phyloP scores from a whole-genome alignment of 2,113 vertebrate species.

The Antennarius striatus region DNA sequence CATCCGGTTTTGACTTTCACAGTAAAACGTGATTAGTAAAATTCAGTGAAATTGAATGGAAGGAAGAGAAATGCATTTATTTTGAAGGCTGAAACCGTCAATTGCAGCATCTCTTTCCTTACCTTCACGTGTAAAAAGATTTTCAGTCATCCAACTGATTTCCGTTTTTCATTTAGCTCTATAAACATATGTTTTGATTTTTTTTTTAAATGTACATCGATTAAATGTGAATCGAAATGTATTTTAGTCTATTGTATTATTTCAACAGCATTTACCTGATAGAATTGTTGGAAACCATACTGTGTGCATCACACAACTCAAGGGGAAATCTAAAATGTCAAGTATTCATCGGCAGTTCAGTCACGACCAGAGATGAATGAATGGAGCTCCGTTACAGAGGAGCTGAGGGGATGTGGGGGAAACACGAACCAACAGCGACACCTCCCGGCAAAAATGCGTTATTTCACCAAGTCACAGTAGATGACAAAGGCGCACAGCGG shows the following conservation, averaged over 20 bases:
- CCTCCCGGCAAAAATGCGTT: neutral
- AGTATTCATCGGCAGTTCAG: constrained; percentile 52
- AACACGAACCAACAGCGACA: constrained; percentile 36
- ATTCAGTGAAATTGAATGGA: accelerated
- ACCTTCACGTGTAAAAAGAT: neutral
- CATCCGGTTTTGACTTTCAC: constrained; percentile 26
- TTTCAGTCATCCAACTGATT: no score
- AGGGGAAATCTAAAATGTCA: constrained; percentile 50
- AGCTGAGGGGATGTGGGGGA: neutral
- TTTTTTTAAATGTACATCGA: neutral
- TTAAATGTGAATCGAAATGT: neutral
- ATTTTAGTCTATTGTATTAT: neutral
- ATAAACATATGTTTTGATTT: neutral
- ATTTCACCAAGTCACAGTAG: no score
- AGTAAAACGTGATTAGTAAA: constrained; percentile 19
- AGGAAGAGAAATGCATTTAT: constrained; percentile 27
- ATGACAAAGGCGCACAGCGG: no score
- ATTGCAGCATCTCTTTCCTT: neutral
- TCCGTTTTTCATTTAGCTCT: neutral
- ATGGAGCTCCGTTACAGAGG: constrained; percentile 41
- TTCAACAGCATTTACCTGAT: neutral
- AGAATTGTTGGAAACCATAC: constrained; percentile 1
- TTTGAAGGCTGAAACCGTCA: constrained; percentile 17
- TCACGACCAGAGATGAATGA: constrained; percentile 47
- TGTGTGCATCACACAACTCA: constrained; percentile 28